These are phyloP conservation scores for Oncopeltus fasciatus DNA, from an alignment of 1,140 invertebrate species.

Conservation along the genomic window DNA sequence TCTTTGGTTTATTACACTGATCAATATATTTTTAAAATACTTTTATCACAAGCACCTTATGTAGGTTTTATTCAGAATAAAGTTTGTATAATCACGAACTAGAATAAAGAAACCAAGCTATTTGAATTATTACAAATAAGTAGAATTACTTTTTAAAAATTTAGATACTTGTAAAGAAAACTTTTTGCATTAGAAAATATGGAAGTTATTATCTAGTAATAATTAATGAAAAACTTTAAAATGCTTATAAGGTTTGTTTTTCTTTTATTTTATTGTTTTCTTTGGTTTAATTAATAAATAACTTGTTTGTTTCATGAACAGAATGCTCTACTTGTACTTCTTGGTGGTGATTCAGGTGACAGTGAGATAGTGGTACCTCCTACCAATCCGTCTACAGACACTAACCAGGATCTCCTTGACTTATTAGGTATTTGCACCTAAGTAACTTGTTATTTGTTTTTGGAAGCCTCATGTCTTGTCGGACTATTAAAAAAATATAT, in stretches of 20 bases:
- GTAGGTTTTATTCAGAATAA: too few species aligned
- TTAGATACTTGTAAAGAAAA: too few species aligned
- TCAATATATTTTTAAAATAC: too few species aligned
- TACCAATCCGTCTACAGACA: slow-evolving; percentile 34
- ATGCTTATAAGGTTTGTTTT: not conserved
- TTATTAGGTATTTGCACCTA: slow-evolving; percentile 43
- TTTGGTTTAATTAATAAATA: not conserved
- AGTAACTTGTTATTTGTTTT: not conserved
- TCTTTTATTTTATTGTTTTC: not conserved
- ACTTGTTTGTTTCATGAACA: slow-evolving; percentile 28
- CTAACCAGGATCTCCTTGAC: slow-evolving; percentile 72
- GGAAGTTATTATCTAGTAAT: not conserved
- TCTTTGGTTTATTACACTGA: too few species aligned
- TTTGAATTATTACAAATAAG: not conserved
- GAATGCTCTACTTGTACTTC: slow-evolving; percentile 54
- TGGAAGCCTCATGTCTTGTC: not conserved
- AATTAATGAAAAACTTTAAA: not conserved
- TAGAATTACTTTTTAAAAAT: too few species aligned
- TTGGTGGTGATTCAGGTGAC: slow-evolving; percentile 58
- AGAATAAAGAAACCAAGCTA: not conserved
- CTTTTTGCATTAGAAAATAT: too few species aligned
- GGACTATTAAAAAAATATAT: not conserved
- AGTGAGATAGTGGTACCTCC: slow-evolving; percentile 45
- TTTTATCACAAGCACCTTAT: too few species aligned
- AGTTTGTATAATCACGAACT: too few species aligned